A percentile compares a stretch with the other conserved stretches of the same genome.
phyloP scores from a whole-genome alignment of 1,140 invertebrate genomes.

The Cydia fagiglandana region DNA sequence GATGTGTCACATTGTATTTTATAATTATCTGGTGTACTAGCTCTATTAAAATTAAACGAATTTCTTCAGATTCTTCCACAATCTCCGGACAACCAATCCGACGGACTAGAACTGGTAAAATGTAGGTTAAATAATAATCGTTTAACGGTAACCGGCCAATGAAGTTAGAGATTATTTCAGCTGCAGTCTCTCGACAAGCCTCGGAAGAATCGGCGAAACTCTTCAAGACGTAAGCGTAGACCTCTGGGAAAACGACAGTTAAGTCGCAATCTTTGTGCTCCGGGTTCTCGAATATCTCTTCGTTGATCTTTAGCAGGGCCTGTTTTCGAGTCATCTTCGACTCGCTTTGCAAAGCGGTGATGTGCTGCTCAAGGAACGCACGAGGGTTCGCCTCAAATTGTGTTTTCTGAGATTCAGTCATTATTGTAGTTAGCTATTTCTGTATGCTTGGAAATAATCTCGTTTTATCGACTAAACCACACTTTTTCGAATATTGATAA shows the following conservation, averaged over 20 bases:
- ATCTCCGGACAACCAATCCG: conserved; percentile 88
- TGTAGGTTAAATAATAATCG: conserved; percentile 86
- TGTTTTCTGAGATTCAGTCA: conserved; percentile 44
- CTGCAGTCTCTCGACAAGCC: conserved; percentile 65
- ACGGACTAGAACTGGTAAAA: conserved; percentile 87
- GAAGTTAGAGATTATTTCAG: conserved; percentile 65
- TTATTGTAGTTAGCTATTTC: conserved; percentile 35
- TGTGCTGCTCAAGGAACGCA: conserved; percentile 55
- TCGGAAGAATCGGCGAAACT: conserved; percentile 71
- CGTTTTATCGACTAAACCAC: conserved; percentile 42
- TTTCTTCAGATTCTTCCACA: conserved; percentile 92
- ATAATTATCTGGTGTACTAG: conserved; percentile 84
- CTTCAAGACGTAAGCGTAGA: conserved; percentile 71
- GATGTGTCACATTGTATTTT: conserved; percentile 80
- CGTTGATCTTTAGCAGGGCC: conserved; percentile 61
- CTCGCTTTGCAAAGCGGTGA: conserved; percentile 66
- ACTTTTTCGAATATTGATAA: conserved; percentile 33
- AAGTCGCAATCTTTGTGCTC: conserved; percentile 59
- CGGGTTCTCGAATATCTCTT: conserved; percentile 67
- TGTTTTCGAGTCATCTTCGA: conserved; percentile 65
- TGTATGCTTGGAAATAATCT: background rate
- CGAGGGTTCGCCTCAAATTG: conserved; percentile 58
- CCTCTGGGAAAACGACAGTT: conserved; percentile 65
- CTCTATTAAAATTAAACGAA: conserved; percentile 84
- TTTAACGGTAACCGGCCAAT: conserved; percentile 69